Percentiles rank a stretch among this genome's conserved stretches.
phyloP scores from a whole-genome alignment of 2,888 invertebrate species.

The Poecilobothrus nobilitatus region DNA sequence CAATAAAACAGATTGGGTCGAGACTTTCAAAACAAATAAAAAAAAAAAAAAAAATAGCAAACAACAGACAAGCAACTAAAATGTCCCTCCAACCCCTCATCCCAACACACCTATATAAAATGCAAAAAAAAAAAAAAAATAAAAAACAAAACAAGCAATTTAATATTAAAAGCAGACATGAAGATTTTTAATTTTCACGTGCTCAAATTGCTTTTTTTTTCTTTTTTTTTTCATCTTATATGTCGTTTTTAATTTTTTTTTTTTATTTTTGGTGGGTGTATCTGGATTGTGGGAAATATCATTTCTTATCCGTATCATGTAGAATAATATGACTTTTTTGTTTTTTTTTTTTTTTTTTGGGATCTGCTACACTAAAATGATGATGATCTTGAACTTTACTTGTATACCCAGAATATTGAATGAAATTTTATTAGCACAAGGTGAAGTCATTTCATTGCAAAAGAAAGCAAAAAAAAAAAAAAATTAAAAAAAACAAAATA shows the following conservation, averaged over 20 bases:
- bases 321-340: conserved; percentile 9
- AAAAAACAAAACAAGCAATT: background rate
- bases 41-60: background rate
- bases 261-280: conserved; percentile 24
- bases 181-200: background rate
- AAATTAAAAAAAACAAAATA: background rate
- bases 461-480: background rate
- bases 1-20: background rate
- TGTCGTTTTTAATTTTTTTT: background rate
- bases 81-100: background rate
- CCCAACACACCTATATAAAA: too few relatives aligned
- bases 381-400: background rate
- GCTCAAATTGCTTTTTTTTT: background rate
- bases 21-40: background rate
- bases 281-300: conserved; percentile 28
- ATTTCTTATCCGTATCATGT: conserved; percentile 21
- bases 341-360: background rate
- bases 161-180: background rate
- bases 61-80: background rate
- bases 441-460: background rate
- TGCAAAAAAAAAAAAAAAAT: too few relatives aligned
- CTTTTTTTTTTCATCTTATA: background rate
- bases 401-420: background rate
- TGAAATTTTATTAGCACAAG: background rate
- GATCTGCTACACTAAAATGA: background rate